Base-by-base conservation (phyloP, 2,797 vertebrate species). In the Zonotrichia albicollis region DNA sequence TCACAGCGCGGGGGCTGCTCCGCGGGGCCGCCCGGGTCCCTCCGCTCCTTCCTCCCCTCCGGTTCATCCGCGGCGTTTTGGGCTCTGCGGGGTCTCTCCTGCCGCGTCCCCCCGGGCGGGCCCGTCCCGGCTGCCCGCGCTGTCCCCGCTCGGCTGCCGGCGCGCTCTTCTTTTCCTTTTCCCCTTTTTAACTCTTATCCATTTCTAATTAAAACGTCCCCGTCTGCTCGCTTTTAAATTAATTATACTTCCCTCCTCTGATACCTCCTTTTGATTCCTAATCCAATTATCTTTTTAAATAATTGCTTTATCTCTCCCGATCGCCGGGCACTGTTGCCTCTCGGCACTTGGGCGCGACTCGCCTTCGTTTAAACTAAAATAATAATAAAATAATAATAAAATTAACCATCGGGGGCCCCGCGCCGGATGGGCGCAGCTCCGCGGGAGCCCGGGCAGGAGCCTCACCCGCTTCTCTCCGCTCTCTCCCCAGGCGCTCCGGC, bases 271-370 rank as follows among this genome's bases (percentile, higher is more conserved):
- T 95, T 88, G 96, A 95, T 96, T 96, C 95, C 94, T 97, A 97
- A 97, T 97, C 96, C 96, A 97, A 96, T 96, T 96, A 96, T 96
- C 96, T 95, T 96, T 96, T 95, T 79, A 96, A 96, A 97, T 97
- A 96, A 96, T 97, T 96, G 96, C 95, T 95, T 94, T 94, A 93
- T 96, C 96, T 92, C 73, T 91, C 92, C 68, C 94, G 91, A 92
- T 96, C 88, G 43, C 82, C 61, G 90, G 85, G 73, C 93, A 15
- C 89, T 65, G 75, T 32, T 75, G 85, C 92, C 77, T 77, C 58
- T 78, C 87, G 57, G 87, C 87, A 23, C 50, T 91, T 36, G 71
- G 25, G 9, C 26, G 40, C 66, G 53, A 20, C 87, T 91, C 36
- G 40, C n/a, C 11, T 81, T 67, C 84, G 74, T 87, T 85, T 40